Base-by-base conservation (phyloP, 1,140 invertebrate genomes). In the Ips nitidus region DNA sequence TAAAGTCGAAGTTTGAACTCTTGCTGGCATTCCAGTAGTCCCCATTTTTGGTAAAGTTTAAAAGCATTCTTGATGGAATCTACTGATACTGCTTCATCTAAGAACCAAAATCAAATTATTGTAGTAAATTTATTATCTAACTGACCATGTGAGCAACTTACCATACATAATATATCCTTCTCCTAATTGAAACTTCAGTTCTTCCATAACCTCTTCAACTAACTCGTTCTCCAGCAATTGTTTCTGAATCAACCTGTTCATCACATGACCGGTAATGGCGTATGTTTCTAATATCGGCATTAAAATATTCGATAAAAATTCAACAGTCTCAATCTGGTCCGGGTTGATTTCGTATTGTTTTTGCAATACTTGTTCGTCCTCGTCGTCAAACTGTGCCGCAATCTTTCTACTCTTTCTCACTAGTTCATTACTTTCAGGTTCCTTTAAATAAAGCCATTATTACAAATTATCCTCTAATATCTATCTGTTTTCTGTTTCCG, bases 1-100 rank as follows among this genome's bases (percentile, higher is more conserved):
- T 84, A 83, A 8, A 87, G 77, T 72, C 84, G 84, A 1, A 84
- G 71, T 39, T 82, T 84, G 43, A 85, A 85, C 71, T 89, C 84
- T 22, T 84, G 83, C 77, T 89, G 86, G 77, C 89, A 86, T 64
- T 94, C 90, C 40, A 94, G 76, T 7, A 93, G 84, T 63, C 88
- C 86, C 89, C 90, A 91, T 71, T 91, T 88, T 75, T 93, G 86
- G 52, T 93, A 87, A 1, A 94, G 75, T 72, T 91, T 90, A 5
- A 94, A 78, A 47, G 91, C 90, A 81, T 94, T 94, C 76, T 89
- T 89, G 45, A 95, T 88, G 0, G 91, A 87, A 78, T 94, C 92
- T 2, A 90, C 87, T 37, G 90, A 91, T 41, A 93, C 85, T 80
- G 91, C 91, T 82, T 95, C 94, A 71, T 88, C 93, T 95, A 80